Base-by-base conservation (phyloP, 2,888 invertebrate genomes). In the Eucera pruinosa region DNA sequence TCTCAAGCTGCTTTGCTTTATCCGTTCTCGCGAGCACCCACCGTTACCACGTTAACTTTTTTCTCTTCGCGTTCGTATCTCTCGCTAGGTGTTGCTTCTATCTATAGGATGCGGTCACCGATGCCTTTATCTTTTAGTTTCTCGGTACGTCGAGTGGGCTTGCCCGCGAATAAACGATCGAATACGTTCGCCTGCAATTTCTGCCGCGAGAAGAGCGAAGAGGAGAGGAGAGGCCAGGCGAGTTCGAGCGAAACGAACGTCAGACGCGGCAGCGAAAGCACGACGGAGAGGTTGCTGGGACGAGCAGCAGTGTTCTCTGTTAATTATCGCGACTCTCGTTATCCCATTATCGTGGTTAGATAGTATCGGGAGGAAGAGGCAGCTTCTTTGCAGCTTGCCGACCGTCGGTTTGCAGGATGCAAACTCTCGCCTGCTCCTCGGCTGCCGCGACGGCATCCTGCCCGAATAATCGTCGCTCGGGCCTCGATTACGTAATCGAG, bases 261-360 rank as follows among this genome's bases (percentile, higher is more conserved):
- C 71, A 43, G 60, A 47, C 23, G 23, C 47, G 55, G 52, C n/a
- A n/a, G n/a, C n/a, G n/a, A n/a, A n/a, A n/a, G n/a, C n/a, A n/a
- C n/a, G n/a, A n/a, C n/a, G n/a, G n/a, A n/a, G n/a, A n/a, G n/a
- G n/a, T 50, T 62, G 36, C 54, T 39, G 47, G 30, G 25, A 41
- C 27, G 67, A 66, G 45, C n/a, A 60, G 39, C 71, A 65, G 27
- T 20, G 68, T 50, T 54, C 58, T 52, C 52, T 45, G 60, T 76
- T 76, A 80, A 82, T 82, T 82, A 83, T 73, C 73, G 36, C 50
- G 54, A 25, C 52, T 50, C 83, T 80, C 67, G 79, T 80, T 83
- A 83, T 70, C 80, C 80, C 70, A 83, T 80, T 83, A 82, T 80
- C 80, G 77, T 76, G 65, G 62, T 83, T 70, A 70, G 77, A 76